Base-by-base conservation (phyloP, 1,140 invertebrate genomes). In the Papilio machaon region DNA sequence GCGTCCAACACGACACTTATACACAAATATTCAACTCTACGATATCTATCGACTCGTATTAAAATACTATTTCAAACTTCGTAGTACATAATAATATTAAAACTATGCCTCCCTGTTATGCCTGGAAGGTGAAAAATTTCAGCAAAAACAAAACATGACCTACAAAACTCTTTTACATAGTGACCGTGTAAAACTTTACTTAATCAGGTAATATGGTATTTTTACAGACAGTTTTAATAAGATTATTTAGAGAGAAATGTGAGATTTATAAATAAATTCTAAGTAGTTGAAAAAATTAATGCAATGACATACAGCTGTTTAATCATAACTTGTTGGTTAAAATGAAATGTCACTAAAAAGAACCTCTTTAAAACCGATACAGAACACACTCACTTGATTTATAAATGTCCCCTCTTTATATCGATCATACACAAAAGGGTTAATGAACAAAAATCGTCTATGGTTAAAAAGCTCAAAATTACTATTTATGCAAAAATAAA, bases 1-100 rank as follows among this genome's bases (percentile, higher is more conserved):
- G 84, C 86, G 38, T 58, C 85, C 81, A 81, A 85, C 83, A 80
- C 64, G 64, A 67, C 64, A 67, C 64, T 35, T 67, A 67, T 30
- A 67, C 64, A 67, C 64, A 67, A 67, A 35, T 75, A 52, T 46
- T 75, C 30, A 52, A 30, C 73, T 30, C 74, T 76, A 52, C 49
- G 74, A 30, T 52, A 76, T 76, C 74, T 49, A 47, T 15, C 38
- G 43, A 30, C 38, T 11, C 13, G 8, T 49, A 23, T 15, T 67
- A 13, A 43, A 6, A 13, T 30, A 30, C 60, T 64, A 30, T 11
- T 64, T 23, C 8, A 64, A 30, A 64, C 23, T 64, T 64, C 19
- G n/a, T 64, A n/a, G 54, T 58, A 30, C 23, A 30, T 30, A n/a
- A 8, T 64, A 58, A 58, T 19, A n/a, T 23, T 4, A 30, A 11